Evolutionary conservation across 1,140 invertebrate genomes (phyloP).

Genomic region (Nebria ingens): DNA sequence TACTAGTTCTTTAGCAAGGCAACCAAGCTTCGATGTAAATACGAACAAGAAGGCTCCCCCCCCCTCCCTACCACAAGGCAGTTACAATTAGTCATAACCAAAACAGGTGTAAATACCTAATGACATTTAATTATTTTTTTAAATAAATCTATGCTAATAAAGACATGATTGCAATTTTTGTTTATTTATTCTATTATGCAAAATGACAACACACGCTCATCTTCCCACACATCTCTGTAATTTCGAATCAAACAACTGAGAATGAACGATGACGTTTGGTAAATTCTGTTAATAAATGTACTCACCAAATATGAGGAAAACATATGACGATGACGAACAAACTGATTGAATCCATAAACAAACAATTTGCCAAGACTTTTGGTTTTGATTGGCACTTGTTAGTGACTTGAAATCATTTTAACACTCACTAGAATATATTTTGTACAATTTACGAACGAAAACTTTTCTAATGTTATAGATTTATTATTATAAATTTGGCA

Average conservation of each 20-base stretch:
- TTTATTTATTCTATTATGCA: too few relatives aligned
- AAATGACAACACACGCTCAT: too few relatives aligned
- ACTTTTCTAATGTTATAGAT: neutral
- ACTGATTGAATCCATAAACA: neutral
- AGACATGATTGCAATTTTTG: too few relatives aligned
- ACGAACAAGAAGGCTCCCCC: neutral
- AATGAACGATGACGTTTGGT: too few relatives aligned
- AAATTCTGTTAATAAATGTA: neutral
- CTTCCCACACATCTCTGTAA: too few relatives aligned
- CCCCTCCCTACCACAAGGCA: conserved; percentile 3
- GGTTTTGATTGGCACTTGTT: neutral
- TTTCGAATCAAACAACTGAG: too few relatives aligned
- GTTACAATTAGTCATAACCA: conserved; percentile 1
- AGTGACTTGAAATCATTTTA: neutral
- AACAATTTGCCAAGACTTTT: neutral
- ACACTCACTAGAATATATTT: neutral
- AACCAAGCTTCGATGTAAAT: too few relatives aligned
- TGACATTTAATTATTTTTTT: too few relatives aligned
- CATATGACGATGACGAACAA: neutral
- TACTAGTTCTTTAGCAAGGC: too few relatives aligned
- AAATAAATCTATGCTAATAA: too few relatives aligned
- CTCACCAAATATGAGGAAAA: neutral
- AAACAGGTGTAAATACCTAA: conserved; percentile 13
- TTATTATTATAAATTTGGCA: conserved; percentile 1
- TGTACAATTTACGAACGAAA: neutral